Conservation (phyloP, 2,797 vertebrate species). For the Catamblyrhynchus diadema region DNA sequence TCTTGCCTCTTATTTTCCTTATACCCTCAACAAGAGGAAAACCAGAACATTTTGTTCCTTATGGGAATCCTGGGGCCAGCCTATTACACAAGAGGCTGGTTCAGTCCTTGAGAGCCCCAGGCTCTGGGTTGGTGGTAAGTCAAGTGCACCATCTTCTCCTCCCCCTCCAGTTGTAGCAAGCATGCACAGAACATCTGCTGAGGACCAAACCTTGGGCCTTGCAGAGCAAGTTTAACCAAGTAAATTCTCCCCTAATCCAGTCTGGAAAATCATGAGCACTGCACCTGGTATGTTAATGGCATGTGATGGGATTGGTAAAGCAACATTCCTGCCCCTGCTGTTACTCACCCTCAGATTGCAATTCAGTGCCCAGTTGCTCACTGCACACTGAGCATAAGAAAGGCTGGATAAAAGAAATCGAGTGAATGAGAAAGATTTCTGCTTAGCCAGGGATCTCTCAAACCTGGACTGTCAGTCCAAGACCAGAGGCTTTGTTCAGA, state of each 20-base stretch:
- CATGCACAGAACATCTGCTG: not conserved
- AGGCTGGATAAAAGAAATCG: not conserved
- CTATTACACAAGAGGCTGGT: not conserved
- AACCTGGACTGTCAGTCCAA: not conserved
- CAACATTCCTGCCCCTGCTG: not conserved
- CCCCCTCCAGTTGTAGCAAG: not conserved
- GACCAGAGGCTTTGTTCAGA: not conserved
- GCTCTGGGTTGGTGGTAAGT: not conserved
- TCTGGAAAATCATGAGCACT: constrained; percentile 14
- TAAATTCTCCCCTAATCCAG: constrained; percentile 3
- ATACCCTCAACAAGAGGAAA: not conserved
- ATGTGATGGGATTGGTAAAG: not conserved
- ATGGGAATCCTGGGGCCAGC: not conserved
- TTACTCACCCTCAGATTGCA: not conserved
- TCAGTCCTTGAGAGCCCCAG: not conserved
- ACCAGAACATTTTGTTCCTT: not conserved
- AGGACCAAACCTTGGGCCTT: not conserved
- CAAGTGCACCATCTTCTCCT: not conserved
- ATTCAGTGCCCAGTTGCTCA: not conserved
- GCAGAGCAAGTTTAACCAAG: constrained; percentile 22
- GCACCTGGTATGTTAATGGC: constrained; percentile 43
- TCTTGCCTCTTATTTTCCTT: not conserved
- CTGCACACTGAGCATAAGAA: not conserved
- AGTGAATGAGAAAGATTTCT: not conserved
- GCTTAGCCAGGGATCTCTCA: not conserved